Evolutionary conservation across 2,888 invertebrate genomes (phyloP).

Genomic region (Mimachlamys varia): DNA sequence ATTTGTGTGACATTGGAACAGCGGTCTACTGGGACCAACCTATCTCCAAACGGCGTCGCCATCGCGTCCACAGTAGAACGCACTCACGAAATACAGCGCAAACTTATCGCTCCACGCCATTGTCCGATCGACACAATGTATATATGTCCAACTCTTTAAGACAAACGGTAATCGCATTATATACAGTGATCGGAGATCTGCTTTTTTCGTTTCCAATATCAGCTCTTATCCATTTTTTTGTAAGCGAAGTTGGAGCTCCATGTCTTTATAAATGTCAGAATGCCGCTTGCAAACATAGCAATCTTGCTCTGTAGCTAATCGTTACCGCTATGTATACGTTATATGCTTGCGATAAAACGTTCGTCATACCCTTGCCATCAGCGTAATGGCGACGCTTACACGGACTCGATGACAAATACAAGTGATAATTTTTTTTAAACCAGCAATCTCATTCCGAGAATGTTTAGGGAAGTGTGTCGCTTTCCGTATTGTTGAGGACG

Average conservation of each 20-base stretch:
- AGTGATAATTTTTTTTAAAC: background rate
- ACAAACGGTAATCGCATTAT: background rate
- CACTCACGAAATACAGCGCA: background rate
- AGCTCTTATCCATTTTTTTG: background rate
- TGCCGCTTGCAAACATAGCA: background rate
- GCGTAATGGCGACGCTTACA: constrained; percentile 7
- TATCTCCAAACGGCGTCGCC: background rate
- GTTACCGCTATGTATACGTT: background rate
- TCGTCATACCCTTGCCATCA: background rate
- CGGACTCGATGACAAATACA: constrained; percentile 29
- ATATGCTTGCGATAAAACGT: constrained; percentile 1
- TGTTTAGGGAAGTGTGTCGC: constrained; percentile 28
- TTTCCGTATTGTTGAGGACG: background rate
- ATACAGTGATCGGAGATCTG: background rate
- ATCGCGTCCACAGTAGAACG: background rate
- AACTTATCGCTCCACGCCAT: background rate
- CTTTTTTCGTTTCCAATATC: background rate
- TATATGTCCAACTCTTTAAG: background rate
- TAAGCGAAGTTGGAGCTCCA: background rate
- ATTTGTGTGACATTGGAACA: background rate
- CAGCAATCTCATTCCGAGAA: constrained; percentile 18
- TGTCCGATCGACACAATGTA: background rate
- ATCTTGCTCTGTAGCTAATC: background rate
- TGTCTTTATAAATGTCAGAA: constrained; percentile 19
- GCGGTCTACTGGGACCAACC: background rate